Conservation (phyloP, 1,140 invertebrate genomes). For the Papilio machaon region DNA sequence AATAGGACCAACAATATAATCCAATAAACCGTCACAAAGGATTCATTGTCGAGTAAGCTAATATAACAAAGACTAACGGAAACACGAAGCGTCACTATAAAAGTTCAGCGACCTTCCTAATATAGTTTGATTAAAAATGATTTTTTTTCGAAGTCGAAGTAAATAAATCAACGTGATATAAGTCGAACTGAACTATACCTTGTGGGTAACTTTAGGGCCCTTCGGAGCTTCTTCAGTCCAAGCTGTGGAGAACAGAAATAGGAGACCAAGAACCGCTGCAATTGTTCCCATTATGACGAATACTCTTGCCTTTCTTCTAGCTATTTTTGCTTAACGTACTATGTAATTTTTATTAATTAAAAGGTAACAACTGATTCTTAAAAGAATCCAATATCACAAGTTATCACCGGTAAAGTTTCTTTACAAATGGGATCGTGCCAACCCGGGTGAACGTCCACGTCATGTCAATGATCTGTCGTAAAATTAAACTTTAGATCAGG, state of each 20-base stretch:
- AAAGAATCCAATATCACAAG: neutral
- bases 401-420: neutral
- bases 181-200: conserved; percentile 50
- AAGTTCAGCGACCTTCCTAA: conserved; percentile 64
- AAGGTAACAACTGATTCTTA: neutral
- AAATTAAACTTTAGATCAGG: neutral
- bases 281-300: conserved; percentile 71
- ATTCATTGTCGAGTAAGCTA: neutral
- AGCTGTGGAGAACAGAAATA: conserved; percentile 63
- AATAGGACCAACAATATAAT: neutral
- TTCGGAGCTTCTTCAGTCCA: conserved; percentile 69
- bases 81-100: conserved; percentile 62
- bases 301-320: conserved; percentile 68
- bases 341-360: neutral
- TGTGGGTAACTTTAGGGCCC: conserved; percentile 77
- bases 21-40: conserved; percentile 16
- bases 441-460: conserved; percentile 40
- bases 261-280: conserved; percentile 59
- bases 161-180: neutral
- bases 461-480: conserved; percentile 26
- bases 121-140: conserved; percentile 15
- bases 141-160: neutral
- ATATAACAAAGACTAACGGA: conserved; percentile 45
- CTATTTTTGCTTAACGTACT: conserved; percentile 59
- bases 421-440: conserved; percentile 8